Percentiles rank a stretch among this genome's conserved stretches.
phyloP scores from a whole-genome alignment of 2,113 vertebrate species.

The Megaleporinus macrocephalus region DNA sequence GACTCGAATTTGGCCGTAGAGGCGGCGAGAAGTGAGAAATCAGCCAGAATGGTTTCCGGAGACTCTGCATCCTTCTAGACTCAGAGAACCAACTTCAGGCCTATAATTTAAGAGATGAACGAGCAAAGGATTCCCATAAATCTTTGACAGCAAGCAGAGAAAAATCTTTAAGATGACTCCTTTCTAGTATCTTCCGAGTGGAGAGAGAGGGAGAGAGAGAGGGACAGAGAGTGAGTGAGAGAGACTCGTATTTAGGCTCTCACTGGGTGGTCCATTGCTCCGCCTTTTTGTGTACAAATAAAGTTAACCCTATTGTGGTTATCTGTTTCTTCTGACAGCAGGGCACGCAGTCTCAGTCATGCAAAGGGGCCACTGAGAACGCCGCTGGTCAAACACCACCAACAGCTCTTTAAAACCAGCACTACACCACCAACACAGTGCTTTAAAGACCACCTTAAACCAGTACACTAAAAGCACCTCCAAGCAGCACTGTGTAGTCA shows the following conservation, averaged over 20 bases:
- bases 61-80: slow-evolving; percentile 68
- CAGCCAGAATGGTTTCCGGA: slow-evolving; percentile 66
- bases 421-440: not conserved
- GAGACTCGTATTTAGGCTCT: slow-evolving; percentile 71
- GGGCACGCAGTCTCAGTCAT: slow-evolving; percentile 47
- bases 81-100: slow-evolving; percentile 73
- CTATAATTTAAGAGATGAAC: slow-evolving; percentile 80
- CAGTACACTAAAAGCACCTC: not conserved
- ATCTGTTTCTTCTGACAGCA: slow-evolving; percentile 66
- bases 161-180: slow-evolving; percentile 49
- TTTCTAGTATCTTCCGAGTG: slow-evolving; percentile 29
- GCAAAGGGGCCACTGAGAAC: slow-evolving; percentile 20
- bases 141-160: slow-evolving; percentile 67
- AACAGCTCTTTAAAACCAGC: slow-evolving; percentile 18
- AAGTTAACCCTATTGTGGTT: slow-evolving; percentile 79
- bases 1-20: slow-evolving; percentile 46
- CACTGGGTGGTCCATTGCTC: slow-evolving; percentile 80
- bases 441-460: not conserved
- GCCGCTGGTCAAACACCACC: slow-evolving; percentile 32
- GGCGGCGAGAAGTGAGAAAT: slow-evolving; percentile 55
- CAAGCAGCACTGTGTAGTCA: not conserved
- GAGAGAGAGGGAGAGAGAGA: slow-evolving; percentile 31
- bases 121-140: slow-evolving; percentile 77
- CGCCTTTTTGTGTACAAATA: slow-evolving; percentile 81
- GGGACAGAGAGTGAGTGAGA: slow-evolving; percentile 29